A percentile compares a stretch with the other conserved stretches of the same genome.
Evolutionary conservation across 2,888 invertebrate genomes (phyloP).

Genomic region (Yponomeuta sedellus): DNA sequence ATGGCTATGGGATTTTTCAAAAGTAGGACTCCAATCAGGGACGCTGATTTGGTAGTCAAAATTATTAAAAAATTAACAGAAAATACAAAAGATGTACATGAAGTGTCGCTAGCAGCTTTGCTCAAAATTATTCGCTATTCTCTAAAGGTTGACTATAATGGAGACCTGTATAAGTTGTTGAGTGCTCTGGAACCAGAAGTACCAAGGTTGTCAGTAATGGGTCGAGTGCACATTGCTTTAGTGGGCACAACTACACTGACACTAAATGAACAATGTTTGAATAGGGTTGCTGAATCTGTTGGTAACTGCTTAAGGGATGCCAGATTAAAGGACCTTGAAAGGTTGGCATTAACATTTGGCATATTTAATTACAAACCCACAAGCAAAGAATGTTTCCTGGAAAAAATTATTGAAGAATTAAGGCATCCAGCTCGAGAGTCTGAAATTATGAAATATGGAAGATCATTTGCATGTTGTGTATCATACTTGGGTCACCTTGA

Average conservation of each 20-base stretch:
- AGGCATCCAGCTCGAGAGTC: slow-evolving; percentile 62
- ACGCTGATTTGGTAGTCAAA: slow-evolving; percentile 56
- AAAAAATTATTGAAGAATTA: slow-evolving; percentile 66
- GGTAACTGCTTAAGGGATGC: slow-evolving; percentile 56
- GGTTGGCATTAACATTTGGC: slow-evolving; percentile 78
- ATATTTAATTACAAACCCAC: slow-evolving; percentile 77
- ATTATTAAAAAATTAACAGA: slow-evolving; percentile 72
- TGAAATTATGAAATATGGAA: slow-evolving; percentile 77
- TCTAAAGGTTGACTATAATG: slow-evolving; percentile 43
- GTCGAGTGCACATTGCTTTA: slow-evolving; percentile 81
- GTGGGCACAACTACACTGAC: slow-evolving; percentile 71
- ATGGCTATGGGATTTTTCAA: slow-evolving; percentile 88
- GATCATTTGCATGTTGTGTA: slow-evolving; percentile 77
- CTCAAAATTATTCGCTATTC: slow-evolving; percentile 81
- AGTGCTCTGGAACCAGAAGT: slow-evolving; percentile 73
- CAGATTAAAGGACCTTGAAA: slow-evolving; percentile 86
- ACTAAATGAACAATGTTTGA: slow-evolving; percentile 50
- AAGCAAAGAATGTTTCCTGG: slow-evolving; percentile 49
- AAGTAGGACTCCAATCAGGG: slow-evolving; percentile 79
- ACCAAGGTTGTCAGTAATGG: slow-evolving; percentile 75
- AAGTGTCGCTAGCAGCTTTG: slow-evolving; percentile 80
- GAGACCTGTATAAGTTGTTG: slow-evolving; percentile 69
- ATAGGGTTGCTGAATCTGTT: slow-evolving; percentile 69
- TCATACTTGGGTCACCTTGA: slow-evolving; percentile 76
- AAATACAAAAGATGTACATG: slow-evolving; percentile 73